Base-by-base conservation (phyloP, 2,888 invertebrate species). In the Carabus problematicus region DNA sequence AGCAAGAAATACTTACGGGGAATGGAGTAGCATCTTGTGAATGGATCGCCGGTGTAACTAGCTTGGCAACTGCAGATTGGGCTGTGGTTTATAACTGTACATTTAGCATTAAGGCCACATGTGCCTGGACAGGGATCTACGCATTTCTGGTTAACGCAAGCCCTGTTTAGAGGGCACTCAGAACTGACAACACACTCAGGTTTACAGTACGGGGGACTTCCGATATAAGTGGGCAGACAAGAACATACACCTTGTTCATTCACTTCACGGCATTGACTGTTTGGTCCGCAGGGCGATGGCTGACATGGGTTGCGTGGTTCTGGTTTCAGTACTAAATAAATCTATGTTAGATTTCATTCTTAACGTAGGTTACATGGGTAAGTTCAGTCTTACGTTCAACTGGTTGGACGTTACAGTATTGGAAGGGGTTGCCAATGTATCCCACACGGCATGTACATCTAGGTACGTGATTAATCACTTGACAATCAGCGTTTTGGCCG, bases 211-310 rank as follows among this genome's bases (percentile, higher is more conserved):
- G 91, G 91, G 59, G 93, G 92, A 72, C 86, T 87, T 14, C 93
- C 93, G 72, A 89, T 84, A 75, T 88, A 92, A 68, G 87, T 87
- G 8, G 86, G 83, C 71, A 88, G 83, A 73, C 92, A 92, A 71
- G 88, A 88, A 75, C 92, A 92, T 11, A 90, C 87, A 7, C 90
- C 89, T 77, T 76, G 80, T 72, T 77, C 76, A 64, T 77, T 77
- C 60, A 87, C 79, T 75, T 89, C 89, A 69, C 87, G 87, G 77
- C 94, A 94, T 77, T 90, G 85, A 74, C 91, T 89, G 77, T 93
- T 92, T 7, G 92, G 87, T 18, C 93, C 93, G 76, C 93, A 93
- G 0, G 93, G 93, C 43, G 91, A 89, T 62, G 93, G 93, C 59
- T 87, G 82, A 75, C 91, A 91, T 16, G 67, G 67, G 11, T 68